These are phyloP conservation scores for Chaitophorus viminalis DNA, from an alignment of 2,888 invertebrate genomes.

Conservation along the genomic window DNA sequence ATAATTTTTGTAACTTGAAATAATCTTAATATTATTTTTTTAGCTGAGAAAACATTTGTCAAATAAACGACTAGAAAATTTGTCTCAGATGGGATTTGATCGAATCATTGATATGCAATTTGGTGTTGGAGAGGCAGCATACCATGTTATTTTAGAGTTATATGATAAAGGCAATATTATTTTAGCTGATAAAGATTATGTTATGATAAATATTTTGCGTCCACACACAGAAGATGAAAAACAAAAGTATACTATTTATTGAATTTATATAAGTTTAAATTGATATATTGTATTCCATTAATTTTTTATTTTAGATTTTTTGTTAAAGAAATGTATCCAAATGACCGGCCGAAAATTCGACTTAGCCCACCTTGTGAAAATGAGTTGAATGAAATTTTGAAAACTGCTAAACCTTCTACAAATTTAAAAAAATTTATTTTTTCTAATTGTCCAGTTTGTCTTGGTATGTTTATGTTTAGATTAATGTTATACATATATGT, in stretches of 20 bases:
- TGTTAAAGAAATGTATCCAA: conserved; percentile 89
- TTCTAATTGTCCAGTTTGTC: conserved; percentile 70
- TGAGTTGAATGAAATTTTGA: conserved; percentile 72
- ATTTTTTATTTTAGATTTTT: conserved; percentile 75
- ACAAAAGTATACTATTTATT: conserved; percentile 71
- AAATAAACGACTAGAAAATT: conserved; percentile 89
- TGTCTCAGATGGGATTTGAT: conserved; percentile 90
- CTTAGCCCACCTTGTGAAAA: conserved; percentile 71
- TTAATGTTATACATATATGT: neutral
- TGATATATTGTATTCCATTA: conserved; percentile 30
- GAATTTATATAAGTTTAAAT: neutral
- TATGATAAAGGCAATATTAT: conserved; percentile 95
- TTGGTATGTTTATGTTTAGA: conserved; percentile 33
- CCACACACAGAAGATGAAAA: conserved; percentile 93
- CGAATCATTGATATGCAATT: conserved; percentile 95
- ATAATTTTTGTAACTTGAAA: neutral
- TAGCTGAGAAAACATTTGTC: conserved; percentile 95
- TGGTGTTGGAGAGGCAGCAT: conserved; percentile 91
- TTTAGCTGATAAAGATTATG: conserved; percentile 89
- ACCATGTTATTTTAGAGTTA: conserved; percentile 93
- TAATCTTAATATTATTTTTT: conserved; percentile 65
- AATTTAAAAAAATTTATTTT: conserved; percentile 83
- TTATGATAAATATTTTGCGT: conserved; percentile 90
- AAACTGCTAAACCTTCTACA: conserved; percentile 77
- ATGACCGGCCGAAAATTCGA: conserved; percentile 77